phyloP scores from a whole-genome alignment of 2,113 vertebrate genomes.

The Solenodon paradoxus region DNA sequence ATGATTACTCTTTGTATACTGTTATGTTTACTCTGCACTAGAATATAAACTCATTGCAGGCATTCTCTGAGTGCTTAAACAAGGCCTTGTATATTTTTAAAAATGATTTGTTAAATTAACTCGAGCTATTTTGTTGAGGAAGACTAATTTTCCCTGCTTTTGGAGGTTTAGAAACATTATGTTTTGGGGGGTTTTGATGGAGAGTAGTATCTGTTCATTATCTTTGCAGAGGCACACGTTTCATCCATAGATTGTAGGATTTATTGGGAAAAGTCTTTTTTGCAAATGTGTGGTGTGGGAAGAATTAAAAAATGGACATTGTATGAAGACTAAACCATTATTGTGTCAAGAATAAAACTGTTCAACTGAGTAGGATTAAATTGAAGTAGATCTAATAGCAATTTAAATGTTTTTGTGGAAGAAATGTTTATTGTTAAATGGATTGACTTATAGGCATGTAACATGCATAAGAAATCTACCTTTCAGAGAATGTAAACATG shows the following conservation, averaged over 20 bases:
- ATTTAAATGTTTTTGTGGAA: background rate
- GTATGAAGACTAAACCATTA: background rate
- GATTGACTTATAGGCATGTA: slow-evolving; percentile 1
- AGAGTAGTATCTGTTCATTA: background rate
- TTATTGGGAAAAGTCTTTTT: background rate
- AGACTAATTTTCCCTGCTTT: too few species aligned
- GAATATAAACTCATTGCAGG: background rate
- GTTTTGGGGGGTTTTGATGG: background rate
- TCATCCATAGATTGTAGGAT: background rate
- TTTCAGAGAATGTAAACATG: slow-evolving; percentile 40
- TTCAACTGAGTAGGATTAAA: slow-evolving; percentile 27
- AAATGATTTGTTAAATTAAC: background rate
- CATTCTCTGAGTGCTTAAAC: background rate
- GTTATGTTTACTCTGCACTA: background rate
- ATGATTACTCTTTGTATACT: background rate
- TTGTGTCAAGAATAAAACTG: slow-evolving; percentile 6
- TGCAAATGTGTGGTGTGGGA: background rate
- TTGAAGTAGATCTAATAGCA: slow-evolving; percentile 4
- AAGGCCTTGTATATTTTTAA: background rate
- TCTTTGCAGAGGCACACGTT: background rate
- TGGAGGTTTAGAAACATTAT: slow-evolving; percentile 1
- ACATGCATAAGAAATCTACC: slow-evolving; percentile 23
- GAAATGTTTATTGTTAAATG: slow-evolving; percentile 17
- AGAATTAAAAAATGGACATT: background rate
- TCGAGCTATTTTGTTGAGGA: too few species aligned